Evolutionary conservation across 2,113 vertebrate genomes (phyloP), one percentile per base, ranked within the genome.

Genomic region (Bos javanicus): DNA sequence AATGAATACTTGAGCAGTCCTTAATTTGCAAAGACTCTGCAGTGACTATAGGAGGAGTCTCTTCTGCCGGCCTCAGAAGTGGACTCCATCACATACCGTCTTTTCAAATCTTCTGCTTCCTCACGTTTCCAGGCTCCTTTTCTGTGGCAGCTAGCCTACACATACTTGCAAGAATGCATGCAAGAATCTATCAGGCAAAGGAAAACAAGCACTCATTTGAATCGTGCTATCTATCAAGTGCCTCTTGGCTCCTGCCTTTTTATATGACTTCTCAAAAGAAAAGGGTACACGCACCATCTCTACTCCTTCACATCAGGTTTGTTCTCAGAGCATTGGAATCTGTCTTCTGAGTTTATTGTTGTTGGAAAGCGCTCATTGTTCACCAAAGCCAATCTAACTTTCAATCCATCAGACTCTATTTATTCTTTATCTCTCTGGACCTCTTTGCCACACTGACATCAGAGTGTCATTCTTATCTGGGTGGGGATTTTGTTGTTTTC

Each of bases 381-480:
- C 57, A 33, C 43, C 50, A 87, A 50, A 91, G 46, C 57, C 15
- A n/a, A 85, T 76, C 43, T 50, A 57, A 59, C 64, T 89, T 97
- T 84, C 59, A 60, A 6, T 74, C 52, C n/a, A 14, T 2, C 30
- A 43, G 6, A 8, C 19, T 21, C 50, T 30, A 2, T 74, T 88
- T 54, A 23, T 87, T 50, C 52, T 76, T 87, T 43, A 23, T 88
- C 50, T 64, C 39, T 86, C 26, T 85, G 89, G 64, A 52, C 21
- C 52, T 64, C 39, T 90, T 83, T 71, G 60, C 33, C 46, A 30
- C 43, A 5, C 67, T 71, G 19, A 82, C 23, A 25, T 13, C 30
- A 52, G 7, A 57, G 28, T 23, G 7, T 90, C 39, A 62, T 19
- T 94, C 84, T 52, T 19, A 64, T 39, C 52, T 71, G 64, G 39